Evolutionary conservation across 2,797 vertebrate genomes (phyloP).

Genomic region (Lacerta agilis): DNA sequence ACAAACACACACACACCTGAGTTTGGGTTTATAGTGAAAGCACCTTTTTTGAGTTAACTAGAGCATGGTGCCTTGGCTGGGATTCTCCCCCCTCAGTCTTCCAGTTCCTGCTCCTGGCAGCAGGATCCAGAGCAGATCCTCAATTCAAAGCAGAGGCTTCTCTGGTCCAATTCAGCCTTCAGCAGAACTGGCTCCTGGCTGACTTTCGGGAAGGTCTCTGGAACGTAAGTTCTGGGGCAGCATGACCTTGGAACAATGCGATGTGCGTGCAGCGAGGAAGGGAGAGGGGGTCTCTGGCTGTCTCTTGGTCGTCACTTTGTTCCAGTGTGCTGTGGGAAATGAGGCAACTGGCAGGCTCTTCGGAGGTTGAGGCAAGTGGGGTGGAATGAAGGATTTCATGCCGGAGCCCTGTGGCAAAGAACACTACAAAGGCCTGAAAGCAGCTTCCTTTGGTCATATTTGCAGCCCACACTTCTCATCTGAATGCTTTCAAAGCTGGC

Average conservation of each 20-base stretch:
- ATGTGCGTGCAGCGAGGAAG: background rate
- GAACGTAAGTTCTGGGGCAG: background rate
- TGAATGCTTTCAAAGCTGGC: background rate
- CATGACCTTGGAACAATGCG: background rate
- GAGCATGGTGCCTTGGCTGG: background rate
- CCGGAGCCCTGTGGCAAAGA: background rate
- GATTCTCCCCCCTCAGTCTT: background rate
- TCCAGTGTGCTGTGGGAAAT: background rate
- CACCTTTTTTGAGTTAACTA: background rate
- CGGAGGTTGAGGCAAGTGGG: background rate
- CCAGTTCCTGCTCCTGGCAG: background rate
- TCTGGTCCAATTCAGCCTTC: background rate
- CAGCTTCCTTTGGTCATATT: background rate
- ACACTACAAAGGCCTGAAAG: background rate
- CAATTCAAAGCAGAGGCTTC: background rate
- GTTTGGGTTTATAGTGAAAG: background rate
- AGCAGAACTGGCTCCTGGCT: background rate
- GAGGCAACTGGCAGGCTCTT: background rate
- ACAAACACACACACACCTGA: background rate
- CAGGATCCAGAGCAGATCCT: background rate
- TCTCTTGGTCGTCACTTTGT: background rate
- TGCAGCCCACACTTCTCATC: background rate
- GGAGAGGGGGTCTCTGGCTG: background rate
- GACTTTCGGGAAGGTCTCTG: background rate
- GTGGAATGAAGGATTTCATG: conserved; percentile 2